phyloP scores from a whole-genome alignment of 1,140 invertebrate species.

The Magallana ariakensis region DNA sequence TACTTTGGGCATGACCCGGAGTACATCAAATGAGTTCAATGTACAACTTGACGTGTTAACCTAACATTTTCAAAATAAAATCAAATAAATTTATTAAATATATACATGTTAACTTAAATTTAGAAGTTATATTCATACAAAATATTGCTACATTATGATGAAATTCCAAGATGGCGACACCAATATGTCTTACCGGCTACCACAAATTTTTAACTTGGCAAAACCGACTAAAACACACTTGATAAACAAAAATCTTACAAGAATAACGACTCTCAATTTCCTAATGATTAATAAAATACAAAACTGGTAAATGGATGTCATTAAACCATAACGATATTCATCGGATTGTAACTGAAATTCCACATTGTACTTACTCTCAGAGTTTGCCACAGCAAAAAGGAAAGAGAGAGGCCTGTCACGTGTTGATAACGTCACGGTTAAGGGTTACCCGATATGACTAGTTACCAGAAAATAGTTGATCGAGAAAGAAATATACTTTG shows the following conservation, averaged over 20 bases:
- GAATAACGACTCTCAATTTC: no score
- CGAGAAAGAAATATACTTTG: no score
- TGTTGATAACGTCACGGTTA: conserved; percentile 23
- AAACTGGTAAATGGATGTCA: neutral
- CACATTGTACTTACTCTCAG: conserved; percentile 18
- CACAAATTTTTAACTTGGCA: neutral
- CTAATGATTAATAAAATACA: neutral
- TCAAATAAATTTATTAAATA: no score
- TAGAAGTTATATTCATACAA: neutral
- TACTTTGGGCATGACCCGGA: no score
- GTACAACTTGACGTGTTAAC: no score
- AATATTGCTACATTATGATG: neutral
- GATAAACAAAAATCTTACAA: no score
- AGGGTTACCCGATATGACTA: neutral
- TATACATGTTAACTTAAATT: no score
- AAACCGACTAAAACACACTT: neutral
- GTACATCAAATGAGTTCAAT: no score
- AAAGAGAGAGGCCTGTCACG: neutral
- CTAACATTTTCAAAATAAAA: no score
- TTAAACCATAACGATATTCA: neutral
- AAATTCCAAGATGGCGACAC: conserved; percentile 32
- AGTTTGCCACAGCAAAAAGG: conserved; percentile 27
- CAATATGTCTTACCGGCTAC: neutral
- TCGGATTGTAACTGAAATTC: neutral
- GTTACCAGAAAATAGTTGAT: neutral